Conservation (phyloP, 2,888 invertebrate species). For the Conus canariensis region DNA sequence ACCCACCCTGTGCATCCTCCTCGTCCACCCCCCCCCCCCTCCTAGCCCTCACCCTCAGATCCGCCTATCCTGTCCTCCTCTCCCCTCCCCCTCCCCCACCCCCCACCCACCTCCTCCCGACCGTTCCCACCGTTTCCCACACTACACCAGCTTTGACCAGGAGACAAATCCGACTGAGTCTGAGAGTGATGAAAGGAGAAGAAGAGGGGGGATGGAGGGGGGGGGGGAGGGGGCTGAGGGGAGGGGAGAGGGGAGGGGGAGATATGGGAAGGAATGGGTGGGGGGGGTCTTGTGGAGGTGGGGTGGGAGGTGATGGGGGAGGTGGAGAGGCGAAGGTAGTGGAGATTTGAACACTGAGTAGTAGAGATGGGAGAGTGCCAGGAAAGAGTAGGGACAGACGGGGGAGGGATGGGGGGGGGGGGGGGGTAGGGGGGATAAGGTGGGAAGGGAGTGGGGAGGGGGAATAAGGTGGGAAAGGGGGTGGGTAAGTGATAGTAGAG, state of each 20-base stretch:
- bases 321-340: neutral
- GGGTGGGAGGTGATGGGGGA: neutral
- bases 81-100: neutral
- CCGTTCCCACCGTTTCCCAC: neutral
- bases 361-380: neutral
- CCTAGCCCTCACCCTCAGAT: neutral
- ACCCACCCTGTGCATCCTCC: neutral
- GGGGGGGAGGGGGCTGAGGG: neutral
- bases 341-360: neutral
- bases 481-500: too few relatives aligned
- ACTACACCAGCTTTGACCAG: neutral
- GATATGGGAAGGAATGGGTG: neutral
- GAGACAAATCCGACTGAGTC: neutral
- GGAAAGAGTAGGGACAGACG: neutral
- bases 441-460: neutral
- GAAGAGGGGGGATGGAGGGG: neutral
- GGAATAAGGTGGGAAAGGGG: too few relatives aligned
- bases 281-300: too few relatives aligned
- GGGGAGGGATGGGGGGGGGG: neutral
- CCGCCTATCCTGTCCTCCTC: neutral
- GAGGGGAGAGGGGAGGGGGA: neutral
- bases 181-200: neutral
- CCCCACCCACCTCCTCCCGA: neutral
- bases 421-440: neutral
- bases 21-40: neutral